phyloP scores from a whole-genome alignment of 2,888 invertebrate genomes.

The Scaptomyza tumidula region DNA sequence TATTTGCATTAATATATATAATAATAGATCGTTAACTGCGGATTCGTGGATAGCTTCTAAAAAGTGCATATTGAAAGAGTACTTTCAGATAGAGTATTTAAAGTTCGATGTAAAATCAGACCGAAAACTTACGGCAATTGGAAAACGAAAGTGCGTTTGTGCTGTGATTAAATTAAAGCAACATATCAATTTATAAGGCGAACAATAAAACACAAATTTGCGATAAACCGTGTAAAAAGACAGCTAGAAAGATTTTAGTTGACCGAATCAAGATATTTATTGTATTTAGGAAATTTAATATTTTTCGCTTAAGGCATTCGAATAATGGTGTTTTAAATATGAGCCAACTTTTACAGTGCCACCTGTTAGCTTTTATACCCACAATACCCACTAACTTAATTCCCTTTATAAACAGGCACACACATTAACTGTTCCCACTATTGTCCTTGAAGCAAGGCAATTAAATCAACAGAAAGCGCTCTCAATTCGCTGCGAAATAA shows the following conservation, averaged over 20 bases:
- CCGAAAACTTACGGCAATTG: not conserved
- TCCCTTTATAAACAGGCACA: not conserved
- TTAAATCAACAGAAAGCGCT: conserved; percentile 19
- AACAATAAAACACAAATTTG: not conserved
- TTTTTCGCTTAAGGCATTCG: too few species aligned
- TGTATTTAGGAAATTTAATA: not conserved
- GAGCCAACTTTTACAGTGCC: not conserved
- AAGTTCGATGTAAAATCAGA: not conserved
- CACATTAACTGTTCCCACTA: conserved; percentile 8
- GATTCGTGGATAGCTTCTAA: not conserved
- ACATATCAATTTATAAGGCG: not conserved
- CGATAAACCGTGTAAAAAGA: too few species aligned
- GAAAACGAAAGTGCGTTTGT: conserved; percentile 2
- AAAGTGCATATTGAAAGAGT: not conserved
- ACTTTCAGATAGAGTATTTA: not conserved
- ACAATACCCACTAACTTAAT: not conserved
- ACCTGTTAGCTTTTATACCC: not conserved
- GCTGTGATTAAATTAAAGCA: not conserved
- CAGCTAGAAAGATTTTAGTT: too few species aligned
- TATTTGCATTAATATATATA: not conserved
- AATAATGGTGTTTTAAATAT: too few species aligned
- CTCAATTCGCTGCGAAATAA: conserved; percentile 5
- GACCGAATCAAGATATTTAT: not conserved
- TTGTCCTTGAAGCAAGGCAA: not conserved
- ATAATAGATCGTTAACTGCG: not conserved